phyloP scores from a whole-genome alignment of 2,797 vertebrate species.

The Tokudaia tokunoshimensis region DNA sequence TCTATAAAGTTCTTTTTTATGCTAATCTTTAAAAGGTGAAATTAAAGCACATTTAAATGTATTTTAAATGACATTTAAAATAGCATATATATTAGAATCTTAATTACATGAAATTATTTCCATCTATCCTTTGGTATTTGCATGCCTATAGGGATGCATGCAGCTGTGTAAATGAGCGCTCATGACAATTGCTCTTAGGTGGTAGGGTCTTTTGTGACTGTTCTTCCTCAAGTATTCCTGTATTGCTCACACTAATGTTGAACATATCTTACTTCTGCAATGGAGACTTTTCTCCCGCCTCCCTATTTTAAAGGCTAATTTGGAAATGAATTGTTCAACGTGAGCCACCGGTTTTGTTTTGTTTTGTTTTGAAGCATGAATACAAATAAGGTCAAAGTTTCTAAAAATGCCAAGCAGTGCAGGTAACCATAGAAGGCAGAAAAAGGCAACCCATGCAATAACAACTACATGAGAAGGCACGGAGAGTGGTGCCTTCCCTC shows the following conservation, averaged over 20 bases:
- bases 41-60: slow-evolving; percentile 60
- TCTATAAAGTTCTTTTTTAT: slow-evolving; percentile 56
- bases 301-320: background rate
- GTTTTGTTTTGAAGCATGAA: background rate
- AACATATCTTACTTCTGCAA: background rate
- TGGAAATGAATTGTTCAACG: background rate
- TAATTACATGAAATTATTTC: slow-evolving; percentile 63
- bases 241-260: background rate
- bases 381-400: background rate
- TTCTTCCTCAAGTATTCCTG: background rate
- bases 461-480: too few species aligned
- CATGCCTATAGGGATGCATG: slow-evolving; percentile 8
- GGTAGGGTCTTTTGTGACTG: background rate
- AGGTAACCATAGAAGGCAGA: background rate
- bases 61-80: slow-evolving; percentile 67
- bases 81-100: slow-evolving; percentile 35
- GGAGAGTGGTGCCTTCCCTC: background rate
- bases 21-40: slow-evolving; percentile 62
- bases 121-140: slow-evolving; percentile 27
- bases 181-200: background rate
- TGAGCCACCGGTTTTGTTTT: background rate
- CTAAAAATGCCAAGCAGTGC: background rate
- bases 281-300: background rate
- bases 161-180: background rate
- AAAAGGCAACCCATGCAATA: background rate